Conservation (phyloP, 1,140 invertebrate genomes). For the Trichonephila clavata region DNA sequence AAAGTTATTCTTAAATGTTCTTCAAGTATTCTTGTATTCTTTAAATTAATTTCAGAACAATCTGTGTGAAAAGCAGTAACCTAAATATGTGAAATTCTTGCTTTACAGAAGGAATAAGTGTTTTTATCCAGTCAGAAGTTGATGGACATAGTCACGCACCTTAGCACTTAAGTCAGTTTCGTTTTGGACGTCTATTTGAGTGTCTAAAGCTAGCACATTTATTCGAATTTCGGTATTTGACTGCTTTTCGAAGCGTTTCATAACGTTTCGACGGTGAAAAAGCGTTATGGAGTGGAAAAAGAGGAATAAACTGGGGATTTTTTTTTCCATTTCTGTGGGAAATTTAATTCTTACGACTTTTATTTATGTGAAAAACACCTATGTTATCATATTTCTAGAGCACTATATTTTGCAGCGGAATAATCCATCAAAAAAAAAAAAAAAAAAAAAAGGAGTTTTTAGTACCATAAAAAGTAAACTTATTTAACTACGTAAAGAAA, state of each 20-base stretch:
- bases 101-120: neutral
- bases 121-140: neutral
- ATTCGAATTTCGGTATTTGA: neutral
- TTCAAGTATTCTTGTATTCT: neutral
- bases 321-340: no score
- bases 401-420: no score
- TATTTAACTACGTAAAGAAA: no score
- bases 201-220: neutral
- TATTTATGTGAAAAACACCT: no score
- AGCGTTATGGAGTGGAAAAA: no score
- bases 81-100: neutral
- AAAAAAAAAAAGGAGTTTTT: no score
- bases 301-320: no score
- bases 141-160: neutral
- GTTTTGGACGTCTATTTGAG: neutral
- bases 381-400: no score
- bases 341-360: no score
- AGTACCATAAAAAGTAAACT: no score
- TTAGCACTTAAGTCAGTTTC: conserved; percentile 6
- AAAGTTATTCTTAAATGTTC: neutral
- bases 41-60: conserved; percentile 9
- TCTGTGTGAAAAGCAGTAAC: neutral
- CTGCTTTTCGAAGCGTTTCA: neutral
- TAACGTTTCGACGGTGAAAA: neutral
- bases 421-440: no score